Evolutionary conservation across 2,888 invertebrate genomes (phyloP), one percentile per base, ranked within the genome.

Genomic region (Stenodema calcarata): DNA sequence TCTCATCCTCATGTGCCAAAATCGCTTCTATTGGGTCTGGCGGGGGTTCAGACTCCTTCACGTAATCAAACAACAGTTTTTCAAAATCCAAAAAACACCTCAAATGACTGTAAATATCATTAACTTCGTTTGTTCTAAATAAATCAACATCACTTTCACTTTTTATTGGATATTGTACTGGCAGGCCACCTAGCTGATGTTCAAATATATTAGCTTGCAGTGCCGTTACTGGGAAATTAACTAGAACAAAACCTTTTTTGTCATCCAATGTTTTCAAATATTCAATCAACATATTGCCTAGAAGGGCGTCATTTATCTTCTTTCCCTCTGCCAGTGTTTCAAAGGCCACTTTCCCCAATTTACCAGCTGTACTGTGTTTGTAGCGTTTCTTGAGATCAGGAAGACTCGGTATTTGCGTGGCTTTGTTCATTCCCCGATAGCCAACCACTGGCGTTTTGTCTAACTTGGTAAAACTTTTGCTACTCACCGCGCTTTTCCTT

Each of bases 201-300:
- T 86, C 86, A n/a, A 86, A 75, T 35, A 81, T 69, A 50, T 80
- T 75, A 14, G 86, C 86, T 73, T 86, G 86, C 12, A 81, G 28
- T 0, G 78, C 70, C 9, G 86, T 81, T 9, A 18, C 30, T 16
- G 95, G 95, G 89, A 93, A 95, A 90, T 95, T 94, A 69, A 94
- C 90, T 76, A 95, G 91, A n/a, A 93, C 93, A 92, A 94, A 95
- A 6, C 94, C 94, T 23, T 92, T 90, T 54, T 93, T 91, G 70
- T 92, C 90, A 0, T 90, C 86, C 87, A 93, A 91, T 44, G 91
- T 91, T 90, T 93, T 93, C 23, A 95, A 90, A 89, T 94, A 94
- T 89, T 94, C 94, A 0, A 94, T 91, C 88, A 95, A 91, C 91
- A 94, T 93, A 30, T 93, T 92, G 6, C 93, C 92, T 62, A 93